Evolutionary conservation across 2,888 invertebrate genomes (phyloP).

Genomic region (Clitarchus hookeri): DNA sequence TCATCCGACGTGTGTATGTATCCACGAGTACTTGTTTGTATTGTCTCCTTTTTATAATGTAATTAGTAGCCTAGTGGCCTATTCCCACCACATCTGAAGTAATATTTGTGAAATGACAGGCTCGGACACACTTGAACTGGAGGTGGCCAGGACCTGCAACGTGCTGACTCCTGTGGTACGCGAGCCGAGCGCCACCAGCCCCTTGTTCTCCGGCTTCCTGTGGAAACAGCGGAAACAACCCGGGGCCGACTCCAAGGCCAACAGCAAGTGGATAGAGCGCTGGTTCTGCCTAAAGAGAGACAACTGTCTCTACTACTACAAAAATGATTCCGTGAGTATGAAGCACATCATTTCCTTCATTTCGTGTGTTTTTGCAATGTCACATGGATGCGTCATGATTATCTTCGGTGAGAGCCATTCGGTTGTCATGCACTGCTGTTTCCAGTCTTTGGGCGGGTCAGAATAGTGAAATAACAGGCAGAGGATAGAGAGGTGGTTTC

Average conservation of each 20-base stretch:
- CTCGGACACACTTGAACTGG: slow-evolving; percentile 79
- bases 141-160: slow-evolving; percentile 86
- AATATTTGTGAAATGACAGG: slow-evolving; percentile 49
- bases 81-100: too few relatives aligned
- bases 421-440: too few relatives aligned
- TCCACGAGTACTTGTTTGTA: too few relatives aligned
- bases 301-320: slow-evolving; percentile 94
- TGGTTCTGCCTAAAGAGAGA: slow-evolving; percentile 92
- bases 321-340: slow-evolving; percentile 81
- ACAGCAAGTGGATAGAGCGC: slow-evolving; percentile 73
- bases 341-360: too few relatives aligned
- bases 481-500: too few relatives aligned
- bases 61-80: too few relatives aligned
- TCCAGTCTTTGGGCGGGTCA: too few relatives aligned
- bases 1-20: too few relatives aligned
- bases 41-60: too few relatives aligned
- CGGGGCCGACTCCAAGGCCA: slow-evolving; percentile 38
- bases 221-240: slow-evolving; percentile 52
- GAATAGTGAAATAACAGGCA: too few relatives aligned
- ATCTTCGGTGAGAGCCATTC: too few relatives aligned
- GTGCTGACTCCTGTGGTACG: slow-evolving; percentile 62
- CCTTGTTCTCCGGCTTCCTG: slow-evolving; percentile 73
- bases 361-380: background rate
- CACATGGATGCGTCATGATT: background rate
- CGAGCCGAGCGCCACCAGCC: slow-evolving; percentile 61